Percentiles rank a stretch among this genome's conserved stretches.
Evolutionary conservation across 1,140 invertebrate species (phyloP).

Genomic region (Oryzaephilus surinamensis): DNA sequence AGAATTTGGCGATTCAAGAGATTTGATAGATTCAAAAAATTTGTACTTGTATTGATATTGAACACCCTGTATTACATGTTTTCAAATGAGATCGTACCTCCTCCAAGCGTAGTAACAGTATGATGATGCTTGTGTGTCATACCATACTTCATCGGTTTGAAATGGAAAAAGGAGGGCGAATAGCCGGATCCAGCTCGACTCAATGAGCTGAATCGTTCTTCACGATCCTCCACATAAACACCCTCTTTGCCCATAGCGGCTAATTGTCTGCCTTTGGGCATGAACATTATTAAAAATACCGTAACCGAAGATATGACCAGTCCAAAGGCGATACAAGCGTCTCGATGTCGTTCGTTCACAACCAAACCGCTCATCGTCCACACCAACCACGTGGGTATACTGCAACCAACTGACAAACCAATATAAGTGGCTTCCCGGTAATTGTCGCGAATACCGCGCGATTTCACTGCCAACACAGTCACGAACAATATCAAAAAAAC

Average conservation of each 20-base stretch:
- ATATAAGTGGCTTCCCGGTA: constrained; percentile 85
- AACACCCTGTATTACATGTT: no score
- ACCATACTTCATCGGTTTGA: constrained; percentile 69
- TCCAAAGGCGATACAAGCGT: constrained; percentile 81
- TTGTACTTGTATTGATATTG: no score
- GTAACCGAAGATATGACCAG: constrained; percentile 69
- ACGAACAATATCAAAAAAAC: constrained; percentile 76
- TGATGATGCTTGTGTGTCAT: constrained; percentile 41
- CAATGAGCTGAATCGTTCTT: constrained; percentile 64
- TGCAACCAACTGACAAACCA: constrained; percentile 69
- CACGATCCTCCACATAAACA: constrained; percentile 65
- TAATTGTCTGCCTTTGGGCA: constrained; percentile 83
- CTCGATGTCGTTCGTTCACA: constrained; percentile 63
- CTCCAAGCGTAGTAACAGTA: constrained; percentile 46
- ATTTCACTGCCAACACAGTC: constrained; percentile 69
- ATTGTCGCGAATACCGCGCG: constrained; percentile 82
- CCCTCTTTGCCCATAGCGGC: constrained; percentile 76
- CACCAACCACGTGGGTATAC: constrained; percentile 77
- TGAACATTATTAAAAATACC: constrained; percentile 86
- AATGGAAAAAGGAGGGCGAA: constrained; percentile 84
- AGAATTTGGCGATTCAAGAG: no score
- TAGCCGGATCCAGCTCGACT: constrained; percentile 68
- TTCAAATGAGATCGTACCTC: no score
- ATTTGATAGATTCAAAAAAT: no score
- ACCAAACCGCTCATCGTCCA: constrained; percentile 68